These are phyloP conservation scores for Corynorhinus townsendii DNA, from an alignment of 2,113 vertebrate species.

Conservation along the genomic window DNA sequence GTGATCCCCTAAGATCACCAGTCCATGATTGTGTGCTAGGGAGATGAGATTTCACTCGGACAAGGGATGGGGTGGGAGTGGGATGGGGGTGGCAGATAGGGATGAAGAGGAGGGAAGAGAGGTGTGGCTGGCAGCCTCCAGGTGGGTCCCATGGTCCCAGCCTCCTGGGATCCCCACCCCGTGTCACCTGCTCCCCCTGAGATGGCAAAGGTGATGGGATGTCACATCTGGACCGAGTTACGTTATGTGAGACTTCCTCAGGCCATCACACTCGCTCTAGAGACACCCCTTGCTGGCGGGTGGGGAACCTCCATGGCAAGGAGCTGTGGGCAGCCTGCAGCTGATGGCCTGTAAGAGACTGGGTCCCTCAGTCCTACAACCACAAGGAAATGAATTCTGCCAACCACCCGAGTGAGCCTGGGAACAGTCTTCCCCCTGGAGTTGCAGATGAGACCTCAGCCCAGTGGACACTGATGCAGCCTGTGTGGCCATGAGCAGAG, in stretches of 20 bases:
- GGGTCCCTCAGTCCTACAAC: neutral
- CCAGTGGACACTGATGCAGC: too few relatives aligned
- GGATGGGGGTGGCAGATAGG: neutral
- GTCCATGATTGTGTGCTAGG: neutral
- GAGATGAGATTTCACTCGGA: neutral
- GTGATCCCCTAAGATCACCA: neutral
- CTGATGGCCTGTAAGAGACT: neutral
- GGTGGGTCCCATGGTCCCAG: neutral
- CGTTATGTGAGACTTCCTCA: neutral
- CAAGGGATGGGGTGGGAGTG: neutral
- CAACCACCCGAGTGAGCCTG: neutral
- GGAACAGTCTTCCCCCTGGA: fast-evolving
- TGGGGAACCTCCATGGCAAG: fast-evolving
- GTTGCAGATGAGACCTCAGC: neutral
- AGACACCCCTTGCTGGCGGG: neutral
- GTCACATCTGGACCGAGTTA: neutral
- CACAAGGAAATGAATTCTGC: neutral
- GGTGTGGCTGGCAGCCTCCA: neutral
- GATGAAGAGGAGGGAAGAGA: neutral
- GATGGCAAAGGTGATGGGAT: neutral
- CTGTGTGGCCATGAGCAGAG: too few relatives aligned
- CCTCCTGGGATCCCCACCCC: neutral
- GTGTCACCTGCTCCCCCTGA: neutral
- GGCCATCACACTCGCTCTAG: fast-evolving
- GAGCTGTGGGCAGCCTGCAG: neutral